These are phyloP conservation scores for Trilocha varians DNA, from an alignment of 2,888 invertebrate genomes.

Conservation along the genomic window DNA sequence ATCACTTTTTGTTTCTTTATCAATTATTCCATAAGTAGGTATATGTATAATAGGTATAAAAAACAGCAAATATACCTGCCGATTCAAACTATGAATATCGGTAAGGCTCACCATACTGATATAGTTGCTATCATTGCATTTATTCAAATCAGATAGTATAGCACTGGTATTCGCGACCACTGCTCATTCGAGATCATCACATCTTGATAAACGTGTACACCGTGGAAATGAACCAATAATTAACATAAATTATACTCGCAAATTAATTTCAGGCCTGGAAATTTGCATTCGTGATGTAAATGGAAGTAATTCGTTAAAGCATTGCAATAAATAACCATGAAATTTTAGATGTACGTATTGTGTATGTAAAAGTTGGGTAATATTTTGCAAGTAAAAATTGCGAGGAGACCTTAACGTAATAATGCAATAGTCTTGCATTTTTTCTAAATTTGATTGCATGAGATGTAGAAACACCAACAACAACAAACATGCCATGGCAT, in stretches of 20 bases:
- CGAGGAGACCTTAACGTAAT: no score
- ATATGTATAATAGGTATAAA: no score
- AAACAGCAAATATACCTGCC: no score
- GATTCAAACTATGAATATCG: not conserved
- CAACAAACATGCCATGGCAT: no score
- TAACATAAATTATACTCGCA: constrained; percentile 60
- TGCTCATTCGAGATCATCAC: constrained; percentile 47
- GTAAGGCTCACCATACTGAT: not conserved
- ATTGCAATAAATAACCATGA: constrained; percentile 9
- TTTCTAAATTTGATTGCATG: no score
- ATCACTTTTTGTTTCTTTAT: no score
- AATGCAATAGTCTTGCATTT: no score
- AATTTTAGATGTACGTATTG: constrained; percentile 18
- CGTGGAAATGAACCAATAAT: constrained; percentile 45
- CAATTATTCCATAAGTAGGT: no score
- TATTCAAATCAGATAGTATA: constrained; percentile 38
- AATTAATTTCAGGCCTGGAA: constrained; percentile 36
- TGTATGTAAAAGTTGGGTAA: no score
- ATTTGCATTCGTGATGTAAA: not conserved
- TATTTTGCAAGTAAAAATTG: no score
- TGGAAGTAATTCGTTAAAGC: not conserved
- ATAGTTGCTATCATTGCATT: not conserved
- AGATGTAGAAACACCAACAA: no score
- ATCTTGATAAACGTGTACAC: constrained; percentile 48
- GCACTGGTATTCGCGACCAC: constrained; percentile 39